A percentile compares a stretch with the other conserved stretches of the same genome.
Conservation (phyloP, 1,140 invertebrate species). For the Caerostris extrusa region DNA sequence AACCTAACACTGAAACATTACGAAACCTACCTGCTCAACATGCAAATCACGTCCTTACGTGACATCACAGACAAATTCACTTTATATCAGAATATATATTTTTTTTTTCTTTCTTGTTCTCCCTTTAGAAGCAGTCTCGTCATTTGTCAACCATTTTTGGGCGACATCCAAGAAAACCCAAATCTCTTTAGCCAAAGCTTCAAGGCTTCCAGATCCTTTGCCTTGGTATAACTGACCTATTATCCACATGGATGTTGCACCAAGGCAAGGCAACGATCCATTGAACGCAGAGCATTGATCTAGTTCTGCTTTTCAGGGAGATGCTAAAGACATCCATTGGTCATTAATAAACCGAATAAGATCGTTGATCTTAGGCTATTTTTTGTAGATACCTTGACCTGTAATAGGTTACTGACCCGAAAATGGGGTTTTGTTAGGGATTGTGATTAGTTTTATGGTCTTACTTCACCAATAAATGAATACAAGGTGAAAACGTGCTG, state of each 20-base stretch:
- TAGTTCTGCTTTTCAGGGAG: background rate
- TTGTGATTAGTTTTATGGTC: background rate
- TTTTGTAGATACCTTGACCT: background rate
- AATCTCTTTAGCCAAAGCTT: constrained; percentile 1
- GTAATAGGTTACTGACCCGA: background rate
- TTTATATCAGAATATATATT: background rate
- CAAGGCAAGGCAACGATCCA: background rate
- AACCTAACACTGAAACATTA: constrained; percentile 1
- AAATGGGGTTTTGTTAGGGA: background rate
- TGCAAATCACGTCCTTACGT: constrained; percentile 64
- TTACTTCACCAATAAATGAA: background rate
- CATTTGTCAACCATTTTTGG: constrained; percentile 58
- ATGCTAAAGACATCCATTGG: background rate
- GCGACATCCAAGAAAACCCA: constrained; percentile 40
- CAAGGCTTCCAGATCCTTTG: constrained; percentile 34
- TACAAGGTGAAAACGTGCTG: background rate
- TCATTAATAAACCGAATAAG: background rate
- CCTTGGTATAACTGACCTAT: constrained; percentile 54
- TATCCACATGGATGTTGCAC: background rate
- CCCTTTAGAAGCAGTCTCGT: background rate
- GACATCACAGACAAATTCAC: constrained; percentile 54
- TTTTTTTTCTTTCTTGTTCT: background rate
- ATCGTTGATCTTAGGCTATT: constrained; percentile 34
- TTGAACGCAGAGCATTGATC: constrained; percentile 40
- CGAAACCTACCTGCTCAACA: background rate